Conservation (phyloP, 2,797 vertebrate genomes). For the Amblyraja radiata region DNA sequence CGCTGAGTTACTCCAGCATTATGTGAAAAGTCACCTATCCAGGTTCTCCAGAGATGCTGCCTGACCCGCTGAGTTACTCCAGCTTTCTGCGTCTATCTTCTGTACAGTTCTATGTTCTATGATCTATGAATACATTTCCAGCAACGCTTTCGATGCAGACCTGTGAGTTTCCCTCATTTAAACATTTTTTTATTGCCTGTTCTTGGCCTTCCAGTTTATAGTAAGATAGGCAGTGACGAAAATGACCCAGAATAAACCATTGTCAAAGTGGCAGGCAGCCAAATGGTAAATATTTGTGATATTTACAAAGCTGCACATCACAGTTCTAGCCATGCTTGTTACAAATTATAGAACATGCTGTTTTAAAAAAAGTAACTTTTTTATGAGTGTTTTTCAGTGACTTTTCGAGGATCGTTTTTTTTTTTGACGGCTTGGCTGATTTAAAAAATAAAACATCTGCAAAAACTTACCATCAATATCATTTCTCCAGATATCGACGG, state of each 20-base stretch:
- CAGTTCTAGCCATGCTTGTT: not conserved
- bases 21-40: no score
- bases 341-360: not conserved
- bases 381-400: not conserved
- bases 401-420: not conserved
- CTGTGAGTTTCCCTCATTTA: not conserved
- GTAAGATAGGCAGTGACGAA: not conserved
- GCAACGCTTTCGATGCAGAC: not conserved
- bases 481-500: conserved; percentile 7
- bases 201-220: not conserved
- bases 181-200: not conserved
- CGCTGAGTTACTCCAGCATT: no score
- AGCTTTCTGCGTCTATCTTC: no score
- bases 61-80: no score
- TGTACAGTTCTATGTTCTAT: no score
- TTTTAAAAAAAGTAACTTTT: not conserved
- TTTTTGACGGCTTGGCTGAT: not conserved
- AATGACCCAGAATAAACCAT: not conserved
- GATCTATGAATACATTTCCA: not conserved
- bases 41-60: no score
- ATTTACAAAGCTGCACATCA: not conserved
- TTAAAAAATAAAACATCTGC: not conserved
- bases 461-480: not conserved
- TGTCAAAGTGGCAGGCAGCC: not conserved
- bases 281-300: not conserved